A percentile compares a stretch with the other conserved stretches of the same genome.
Conservation (phyloP, 2,113 vertebrate species). For the Pluvianellus socialis region DNA sequence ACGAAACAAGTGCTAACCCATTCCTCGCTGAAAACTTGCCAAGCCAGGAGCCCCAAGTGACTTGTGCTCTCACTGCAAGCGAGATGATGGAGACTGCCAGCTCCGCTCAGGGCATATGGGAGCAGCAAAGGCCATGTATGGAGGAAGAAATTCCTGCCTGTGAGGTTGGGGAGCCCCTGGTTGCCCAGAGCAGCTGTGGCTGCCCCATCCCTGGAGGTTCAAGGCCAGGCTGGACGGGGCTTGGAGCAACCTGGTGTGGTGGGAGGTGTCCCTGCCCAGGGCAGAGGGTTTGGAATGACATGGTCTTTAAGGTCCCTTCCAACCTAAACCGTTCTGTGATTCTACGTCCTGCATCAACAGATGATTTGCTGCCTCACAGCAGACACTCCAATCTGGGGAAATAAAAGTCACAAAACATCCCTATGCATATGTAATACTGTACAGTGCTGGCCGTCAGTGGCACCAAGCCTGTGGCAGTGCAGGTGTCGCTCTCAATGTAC, state of each 20-base stretch:
- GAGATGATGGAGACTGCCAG: neutral
- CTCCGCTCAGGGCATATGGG: neutral
- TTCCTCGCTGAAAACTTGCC: neutral
- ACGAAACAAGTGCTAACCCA: neutral
- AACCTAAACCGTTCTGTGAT: too few relatives aligned
- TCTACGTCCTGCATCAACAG: neutral
- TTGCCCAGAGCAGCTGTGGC: too few relatives aligned
- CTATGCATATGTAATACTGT: neutral
- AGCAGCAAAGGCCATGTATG: neutral
- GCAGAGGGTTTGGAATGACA: too few relatives aligned
- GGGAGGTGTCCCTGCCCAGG: too few relatives aligned
- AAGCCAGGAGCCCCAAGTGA: neutral
- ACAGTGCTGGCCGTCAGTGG: neutral
- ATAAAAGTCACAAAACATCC: neutral
- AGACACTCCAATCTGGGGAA: neutral
- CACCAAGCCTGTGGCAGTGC: neutral
- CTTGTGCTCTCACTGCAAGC: neutral
- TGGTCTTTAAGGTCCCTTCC: too few relatives aligned
- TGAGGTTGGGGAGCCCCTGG: too few relatives aligned
- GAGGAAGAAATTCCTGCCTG: too few relatives aligned
- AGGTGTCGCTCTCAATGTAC: neutral
- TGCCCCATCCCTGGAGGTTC: too few relatives aligned
- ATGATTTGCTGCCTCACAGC: neutral
- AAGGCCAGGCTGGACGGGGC: too few relatives aligned
- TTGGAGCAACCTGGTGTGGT: too few relatives aligned